Percentiles rank a stretch among this genome's conserved stretches.
These are phyloP conservation scores for Ascidia mentula DNA, from an alignment of 23 tunicate genomes.

Conservation along the genomic window DNA sequence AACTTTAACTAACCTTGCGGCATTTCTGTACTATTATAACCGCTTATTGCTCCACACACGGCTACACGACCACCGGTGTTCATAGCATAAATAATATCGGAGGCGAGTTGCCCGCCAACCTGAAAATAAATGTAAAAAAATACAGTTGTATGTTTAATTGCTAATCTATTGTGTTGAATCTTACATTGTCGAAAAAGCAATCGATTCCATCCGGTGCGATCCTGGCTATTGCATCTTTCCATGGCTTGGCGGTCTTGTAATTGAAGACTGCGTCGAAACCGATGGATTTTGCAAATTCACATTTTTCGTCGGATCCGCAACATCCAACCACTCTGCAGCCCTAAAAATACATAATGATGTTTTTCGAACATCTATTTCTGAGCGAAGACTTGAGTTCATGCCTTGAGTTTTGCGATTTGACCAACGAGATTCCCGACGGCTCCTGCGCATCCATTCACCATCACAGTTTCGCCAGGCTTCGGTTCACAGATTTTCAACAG, in stretches of 20 bases:
- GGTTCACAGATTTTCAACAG: conserved; percentile 54
- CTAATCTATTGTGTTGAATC: too few relatives aligned
- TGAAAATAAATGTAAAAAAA: too few relatives aligned
- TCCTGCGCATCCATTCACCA: conserved; percentile 67
- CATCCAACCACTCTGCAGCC: conserved; percentile 59
- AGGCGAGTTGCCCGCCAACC: conserved; percentile 83
- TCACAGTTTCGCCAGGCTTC: conserved; percentile 62
- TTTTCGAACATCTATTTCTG: too few relatives aligned
- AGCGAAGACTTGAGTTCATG: too few relatives aligned
- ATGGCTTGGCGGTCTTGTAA: conserved; percentile 63
- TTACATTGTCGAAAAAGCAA: conserved; percentile 90
- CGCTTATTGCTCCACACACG: conserved; percentile 50
- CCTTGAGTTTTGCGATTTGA: conserved; percentile 75
- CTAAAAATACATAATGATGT: too few relatives aligned
- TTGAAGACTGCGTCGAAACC: conserved; percentile 89
- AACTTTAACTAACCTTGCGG: conserved; percentile 14
- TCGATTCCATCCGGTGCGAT: conserved; percentile 89
- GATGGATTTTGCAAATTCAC: conserved; percentile 41
- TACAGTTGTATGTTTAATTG: too few relatives aligned
- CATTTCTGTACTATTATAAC: conserved; percentile 32
- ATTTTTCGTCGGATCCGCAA: conserved; percentile 46
- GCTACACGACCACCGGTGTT: conserved; percentile 58
- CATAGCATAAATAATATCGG: conserved; percentile 51
- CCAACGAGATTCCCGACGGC: conserved; percentile 73
- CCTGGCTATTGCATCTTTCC: conserved; percentile 42